Evolutionary conservation across 2,797 vertebrate species (phyloP), one percentile per base, ranked within the genome.

Genomic region (Brachymystax lenok): DNA sequence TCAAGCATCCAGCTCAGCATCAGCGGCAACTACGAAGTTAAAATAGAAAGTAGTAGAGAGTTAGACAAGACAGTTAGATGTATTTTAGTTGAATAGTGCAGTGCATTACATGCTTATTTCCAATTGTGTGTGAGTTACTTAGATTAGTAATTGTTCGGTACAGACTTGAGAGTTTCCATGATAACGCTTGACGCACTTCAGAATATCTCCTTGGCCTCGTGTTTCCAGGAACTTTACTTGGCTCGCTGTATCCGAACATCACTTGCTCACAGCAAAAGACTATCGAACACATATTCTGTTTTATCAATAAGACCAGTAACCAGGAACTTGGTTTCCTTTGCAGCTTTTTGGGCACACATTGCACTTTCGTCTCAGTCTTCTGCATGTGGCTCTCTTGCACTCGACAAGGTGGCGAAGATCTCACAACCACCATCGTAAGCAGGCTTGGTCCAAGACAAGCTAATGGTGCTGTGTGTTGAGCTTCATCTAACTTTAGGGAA

Each of bases 401-500:
- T 99, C 98, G 81, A 99, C 98, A 56, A 99, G 90, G 84, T 99
- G 99, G 77, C 98, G n/a, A 96, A 95, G 88, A 99, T 99, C 83
- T 98, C 97, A 82, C 98, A 99, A 76, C 98, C 98, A 14, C 98
- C 98, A 17, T 99, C 98, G 61, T 96, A 99, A 0, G 98, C 98
- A 67, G 98, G 98, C 83, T 99, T 99, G 86, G 96, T 95, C 98
- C 98, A 99, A 40, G 96, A 96, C 1, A 99, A 91, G 90, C 95
- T 98, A 87, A 99, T 93, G 0, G 97, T 96, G 79, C 91, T 97
- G 82, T 91, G 96, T 66, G 97, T 99, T 75, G 96, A 97, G 83
- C n/a, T n/a, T n/a, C n/a, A n/a, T n/a, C n/a, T n/a, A n/a, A 97
- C 96, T 87, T 99, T 99, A 0, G 98, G 98, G 91, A 98, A 99